Conservation (phyloP, 2,113 vertebrate species). For the Pseudorectes ferrugineus region DNA sequence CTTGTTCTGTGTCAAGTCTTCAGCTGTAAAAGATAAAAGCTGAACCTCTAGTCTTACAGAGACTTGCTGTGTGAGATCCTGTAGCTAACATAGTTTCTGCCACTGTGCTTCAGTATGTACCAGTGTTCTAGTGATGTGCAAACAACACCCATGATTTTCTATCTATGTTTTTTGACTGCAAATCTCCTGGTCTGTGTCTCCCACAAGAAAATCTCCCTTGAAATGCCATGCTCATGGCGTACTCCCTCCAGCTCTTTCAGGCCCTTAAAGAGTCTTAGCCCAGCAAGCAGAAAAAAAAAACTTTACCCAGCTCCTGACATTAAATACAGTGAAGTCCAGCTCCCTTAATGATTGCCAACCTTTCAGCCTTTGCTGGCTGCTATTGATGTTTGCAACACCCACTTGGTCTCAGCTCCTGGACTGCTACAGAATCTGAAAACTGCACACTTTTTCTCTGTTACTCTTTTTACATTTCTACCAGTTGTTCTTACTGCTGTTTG, state of each 20-base stretch:
- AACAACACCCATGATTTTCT: not conserved
- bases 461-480: not conserved
- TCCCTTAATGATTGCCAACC: not conserved
- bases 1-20: not conserved
- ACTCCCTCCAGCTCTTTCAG: not conserved
- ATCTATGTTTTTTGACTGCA: not conserved
- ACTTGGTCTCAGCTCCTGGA: not conserved
- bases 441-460: not conserved
- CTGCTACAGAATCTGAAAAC: not conserved
- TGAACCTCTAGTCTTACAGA: not conserved
- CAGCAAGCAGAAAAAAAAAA: not conserved
- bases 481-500: not conserved
- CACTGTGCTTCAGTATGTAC: accelerated
- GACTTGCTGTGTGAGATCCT: not conserved
- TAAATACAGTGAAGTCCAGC: not conserved
- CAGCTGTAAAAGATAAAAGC: not conserved
- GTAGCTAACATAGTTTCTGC: not conserved
- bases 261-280: not conserved
- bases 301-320: not conserved
- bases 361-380: not conserved
- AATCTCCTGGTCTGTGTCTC: not conserved
- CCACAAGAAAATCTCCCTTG: not conserved
- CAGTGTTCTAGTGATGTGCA: not conserved
- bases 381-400: not conserved
- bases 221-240: not conserved